Evolutionary conservation across 2,113 vertebrate species (phyloP), one percentile per base, ranked within the genome.

Genomic region (Boulengeromyrus knoepffleri): DNA sequence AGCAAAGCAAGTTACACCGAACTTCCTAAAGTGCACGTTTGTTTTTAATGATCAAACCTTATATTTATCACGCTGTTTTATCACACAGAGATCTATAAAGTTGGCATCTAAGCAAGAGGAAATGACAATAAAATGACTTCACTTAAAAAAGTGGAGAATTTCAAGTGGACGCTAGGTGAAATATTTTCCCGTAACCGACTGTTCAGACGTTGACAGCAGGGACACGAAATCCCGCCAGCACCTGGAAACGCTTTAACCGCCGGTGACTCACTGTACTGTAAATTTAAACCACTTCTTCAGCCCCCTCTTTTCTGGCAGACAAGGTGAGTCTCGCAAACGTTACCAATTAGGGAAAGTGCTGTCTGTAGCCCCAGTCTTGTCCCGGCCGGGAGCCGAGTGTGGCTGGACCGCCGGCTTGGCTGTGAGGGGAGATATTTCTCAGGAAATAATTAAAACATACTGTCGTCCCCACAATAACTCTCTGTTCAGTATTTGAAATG

Each of bases 401-500:
- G 24, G 21, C 13, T n/a, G 24, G 12, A 77, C 21, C 10, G 24
- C 62, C 47, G 27, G 47, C 85, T 19, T 46, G 5, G 12, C 74
- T 56, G 31, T 13, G 47, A 85, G 56, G n/a, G 24, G 24, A 31
- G 9, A 21, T 39, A 12, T 90, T 86, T 21, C 62, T 21, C 4
- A 15, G 58, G 85, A 88, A 77, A 88, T 90, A 90, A 87, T 87
- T 90, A 90, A 88, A 77, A 56, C 17, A 15, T n/a, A 36, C 15
- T 74, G 13, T 45, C 24, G n/a, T 58, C 89, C 45, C 13, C 10
- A 21, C 47, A 74, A 39, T 17, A 9, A 36, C 85, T 31, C 36
- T 58, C 9, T 74, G 62, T 70, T 70, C 62, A 70, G 10, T 70
- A 27, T 70, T 70, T 70, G 24, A 70, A 70, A 70, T 70, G 24